These are phyloP conservation scores for Struthidea cinerea DNA, from an alignment of 2,113 vertebrate genomes.

Conservation along the genomic window DNA sequence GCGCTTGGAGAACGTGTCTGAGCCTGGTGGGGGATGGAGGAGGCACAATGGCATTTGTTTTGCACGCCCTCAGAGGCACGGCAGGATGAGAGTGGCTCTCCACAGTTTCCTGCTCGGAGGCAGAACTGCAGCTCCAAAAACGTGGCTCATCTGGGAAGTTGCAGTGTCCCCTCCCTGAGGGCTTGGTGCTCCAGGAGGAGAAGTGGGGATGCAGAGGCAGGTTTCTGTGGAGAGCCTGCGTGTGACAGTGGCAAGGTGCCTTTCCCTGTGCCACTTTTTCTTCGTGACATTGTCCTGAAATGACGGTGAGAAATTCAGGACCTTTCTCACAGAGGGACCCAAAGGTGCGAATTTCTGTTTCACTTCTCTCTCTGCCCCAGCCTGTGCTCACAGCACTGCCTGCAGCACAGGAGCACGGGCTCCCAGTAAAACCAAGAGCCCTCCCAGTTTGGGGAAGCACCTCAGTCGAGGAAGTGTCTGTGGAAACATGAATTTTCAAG, in stretches of 20 bases:
- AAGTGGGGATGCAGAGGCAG: neutral
- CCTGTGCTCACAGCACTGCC: neutral
- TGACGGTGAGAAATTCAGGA: neutral
- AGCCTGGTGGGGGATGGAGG: neutral
- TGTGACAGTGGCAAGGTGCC: neutral
- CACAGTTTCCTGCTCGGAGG: slow-evolving; percentile 43
- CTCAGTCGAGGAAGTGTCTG: neutral
- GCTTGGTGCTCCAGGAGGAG: neutral
- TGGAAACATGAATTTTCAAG: neutral
- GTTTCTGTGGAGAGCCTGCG: neutral
- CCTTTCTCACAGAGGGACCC: neutral
- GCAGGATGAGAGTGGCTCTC: slow-evolving; percentile 52
- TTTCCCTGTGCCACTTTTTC: neutral
- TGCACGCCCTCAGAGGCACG: slow-evolving; percentile 5
- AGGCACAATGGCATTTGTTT: slow-evolving; percentile 47
- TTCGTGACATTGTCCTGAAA: neutral
- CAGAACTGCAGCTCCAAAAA: neutral
- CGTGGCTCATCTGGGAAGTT: neutral
- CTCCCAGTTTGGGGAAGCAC: neutral
- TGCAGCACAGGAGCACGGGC: neutral
- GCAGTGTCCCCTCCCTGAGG: neutral
- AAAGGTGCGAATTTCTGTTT: neutral
- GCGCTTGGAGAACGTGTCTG: neutral
- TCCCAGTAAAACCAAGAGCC: neutral
- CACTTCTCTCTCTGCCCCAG: neutral